Evolutionary conservation across 2,888 invertebrate species (phyloP).

Genomic region (Nephrocerus scutellatus): DNA sequence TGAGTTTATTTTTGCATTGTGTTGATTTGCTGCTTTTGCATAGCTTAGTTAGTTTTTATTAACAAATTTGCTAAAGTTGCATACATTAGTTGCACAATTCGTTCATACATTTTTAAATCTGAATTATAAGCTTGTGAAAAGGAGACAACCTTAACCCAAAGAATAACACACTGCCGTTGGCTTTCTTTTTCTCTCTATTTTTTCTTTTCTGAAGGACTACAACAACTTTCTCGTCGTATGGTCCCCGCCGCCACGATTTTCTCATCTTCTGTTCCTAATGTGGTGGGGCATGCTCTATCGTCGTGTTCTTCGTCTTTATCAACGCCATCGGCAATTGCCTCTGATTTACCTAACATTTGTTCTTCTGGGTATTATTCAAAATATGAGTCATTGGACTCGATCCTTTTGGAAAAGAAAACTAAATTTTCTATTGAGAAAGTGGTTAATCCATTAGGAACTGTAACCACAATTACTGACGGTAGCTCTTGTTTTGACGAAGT

Average conservation of each 20-base stretch:
- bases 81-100: no score
- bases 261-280: constrained; percentile 15
- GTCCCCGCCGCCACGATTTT: constrained; percentile 16
- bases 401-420: constrained; percentile 11
- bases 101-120: no score
- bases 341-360: no score
- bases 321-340: background rate
- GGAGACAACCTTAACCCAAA: no score
- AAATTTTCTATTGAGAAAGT: constrained; percentile 48
- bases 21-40: no score
- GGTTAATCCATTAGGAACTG: constrained; percentile 71
- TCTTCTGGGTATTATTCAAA: constrained; percentile 18
- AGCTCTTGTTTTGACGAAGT: constrained; percentile 37
- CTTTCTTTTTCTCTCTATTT: no score
- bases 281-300: constrained; percentile 14
- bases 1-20: no score
- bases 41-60: no score
- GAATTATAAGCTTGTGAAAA: no score
- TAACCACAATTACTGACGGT: constrained; percentile 49
- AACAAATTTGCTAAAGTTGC: no score
- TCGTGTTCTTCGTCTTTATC: constrained; percentile 9
- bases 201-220: no score
- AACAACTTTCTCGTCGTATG: constrained; percentile 20
- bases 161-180: no score
- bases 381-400: constrained; percentile 25